Evolutionary conservation across 2,113 vertebrate species (phyloP), one percentile per base, ranked within the genome.

Genomic region (Callithrix jacchus): DNA sequence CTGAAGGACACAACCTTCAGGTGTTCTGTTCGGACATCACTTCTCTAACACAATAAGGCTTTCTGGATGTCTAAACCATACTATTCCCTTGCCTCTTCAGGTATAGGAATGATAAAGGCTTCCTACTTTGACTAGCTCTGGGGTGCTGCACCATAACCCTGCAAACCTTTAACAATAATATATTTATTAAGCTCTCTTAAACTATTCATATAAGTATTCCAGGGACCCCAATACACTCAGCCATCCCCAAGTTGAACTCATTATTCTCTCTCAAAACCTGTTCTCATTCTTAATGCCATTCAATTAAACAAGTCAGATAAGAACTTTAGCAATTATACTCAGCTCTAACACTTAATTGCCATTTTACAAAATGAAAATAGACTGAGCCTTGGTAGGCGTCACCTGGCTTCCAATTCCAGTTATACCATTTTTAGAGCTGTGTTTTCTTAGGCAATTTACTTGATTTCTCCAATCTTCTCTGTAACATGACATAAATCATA

Each of bases 381-480:
- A 56, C 42, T 91, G 42, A 89, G 40, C 35, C 68, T 87, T 49
- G 40, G 40, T 80, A 79, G 35, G 5, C 68, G 23, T 94, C 17
- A 91, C 32, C 20, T 87, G 61, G 71, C 23, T 83, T 94, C 49
- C 45, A 45, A 32, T 91, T 91, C 40, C 56, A 61, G 80, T 87
- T 87, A 73, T 11, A 54, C n/a, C 68, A 89, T 20, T 56, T 54
- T 71, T 66, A 91, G 20, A 52, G 56, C 32, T 83, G 30, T 80
- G 23, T n/a, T 64, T 95, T 82, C 47, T 73, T 89, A 73, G n/a
- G 61, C 21, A 81, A 91, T 90, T 93, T 96, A 77, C 20, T 76
- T 92, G 61, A 79, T 92, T 95, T 95, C 47, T 97, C 83, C 89
- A 47, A 54, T 92, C 32, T 21, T 80, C 30, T 88, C 64, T 87